Evolutionary conservation across 2,797 vertebrate species (phyloP), one percentile per base, ranked within the genome.

Genomic region (Selene dorsalis): DNA sequence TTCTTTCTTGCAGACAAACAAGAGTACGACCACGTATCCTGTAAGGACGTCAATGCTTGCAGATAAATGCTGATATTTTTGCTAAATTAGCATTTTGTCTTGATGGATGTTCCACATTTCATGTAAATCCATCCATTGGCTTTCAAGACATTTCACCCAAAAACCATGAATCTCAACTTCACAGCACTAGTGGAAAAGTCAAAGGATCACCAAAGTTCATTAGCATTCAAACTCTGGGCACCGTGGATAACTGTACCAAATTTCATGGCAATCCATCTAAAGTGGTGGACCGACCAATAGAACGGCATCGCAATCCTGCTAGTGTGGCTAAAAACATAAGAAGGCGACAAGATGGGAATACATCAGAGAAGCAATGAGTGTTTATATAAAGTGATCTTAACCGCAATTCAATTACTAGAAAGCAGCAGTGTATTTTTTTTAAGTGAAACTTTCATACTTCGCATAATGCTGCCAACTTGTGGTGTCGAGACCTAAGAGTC

Each of bases 401-500:
- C 87, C 87, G 65, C 84, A 85, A 83, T 86, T 84, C 32, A 74
- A 80, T 91, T 75, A 85, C 80, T 63, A 63, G 52, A 75, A 30
- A 83, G 73, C 63, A 56, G 72, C 67, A 64, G 43, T 59, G 61
- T 76, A 64, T 78, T 84, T 74, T 79, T 76, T 77, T 77, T 38
- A 81, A 79, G 69, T 63, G 18, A 89, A 77, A 82, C 56, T 65
- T 84, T 59, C 43, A 80, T 75, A 71, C 79, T 70, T 62, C 38
- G 60, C 68, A 61, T 72, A 18, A 67, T 14, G 4, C 13, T 64
- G 81, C 67, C 74, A 87, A 59, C 66, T 75, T 89, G 83, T 70
- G 76, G 69, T 73, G 78, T 64, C 59, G 55, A 61, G 55, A 65
- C 57, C 43, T 30, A 67, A 50, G 58, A 82, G 83, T 74, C 75